Conservation (phyloP, 2,797 vertebrate species). For the Sarcophilus harrisii region DNA sequence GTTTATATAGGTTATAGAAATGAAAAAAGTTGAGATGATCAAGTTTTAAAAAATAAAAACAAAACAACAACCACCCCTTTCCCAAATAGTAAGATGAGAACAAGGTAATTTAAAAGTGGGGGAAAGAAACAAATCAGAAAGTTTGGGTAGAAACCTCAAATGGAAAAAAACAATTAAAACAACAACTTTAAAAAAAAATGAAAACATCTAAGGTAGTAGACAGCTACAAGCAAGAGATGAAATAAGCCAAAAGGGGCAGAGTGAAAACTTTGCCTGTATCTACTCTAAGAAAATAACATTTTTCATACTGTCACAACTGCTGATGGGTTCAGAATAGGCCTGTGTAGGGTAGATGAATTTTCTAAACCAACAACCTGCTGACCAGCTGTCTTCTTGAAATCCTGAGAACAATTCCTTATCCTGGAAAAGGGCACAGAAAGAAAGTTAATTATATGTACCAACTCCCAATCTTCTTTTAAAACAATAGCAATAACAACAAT, state of each 20-base stretch:
- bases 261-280: slow-evolving; percentile 20
- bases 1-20: slow-evolving; percentile 33
- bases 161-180: neutral
- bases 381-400: slow-evolving; percentile 60
- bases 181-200: neutral
- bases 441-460: neutral
- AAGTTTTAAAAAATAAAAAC: slow-evolving; percentile 9
- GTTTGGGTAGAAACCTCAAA: neutral
- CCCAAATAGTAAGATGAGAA: slow-evolving; percentile 17
- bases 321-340: slow-evolving; percentile 50
- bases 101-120: neutral
- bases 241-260: slow-evolving; percentile 12
- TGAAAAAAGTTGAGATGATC: slow-evolving; percentile 38
- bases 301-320: slow-evolving; percentile 74
- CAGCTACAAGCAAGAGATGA: neutral
- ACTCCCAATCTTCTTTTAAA: too few relatives aligned
- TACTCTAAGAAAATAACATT: slow-evolving; percentile 30
- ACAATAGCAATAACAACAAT: neutral
- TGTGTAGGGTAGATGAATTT: slow-evolving; percentile 32
- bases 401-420: slow-evolving; percentile 63
- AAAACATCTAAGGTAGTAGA: neutral
- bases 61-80: too few relatives aligned
- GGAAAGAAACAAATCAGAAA: slow-evolving; percentile 25
- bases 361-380: slow-evolving; percentile 46
- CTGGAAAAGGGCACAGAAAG: slow-evolving; percentile 67